These are phyloP conservation scores for Pseudanteris insignis DNA, from an alignment of 2,888 invertebrate species.

Conservation along the genomic window DNA sequence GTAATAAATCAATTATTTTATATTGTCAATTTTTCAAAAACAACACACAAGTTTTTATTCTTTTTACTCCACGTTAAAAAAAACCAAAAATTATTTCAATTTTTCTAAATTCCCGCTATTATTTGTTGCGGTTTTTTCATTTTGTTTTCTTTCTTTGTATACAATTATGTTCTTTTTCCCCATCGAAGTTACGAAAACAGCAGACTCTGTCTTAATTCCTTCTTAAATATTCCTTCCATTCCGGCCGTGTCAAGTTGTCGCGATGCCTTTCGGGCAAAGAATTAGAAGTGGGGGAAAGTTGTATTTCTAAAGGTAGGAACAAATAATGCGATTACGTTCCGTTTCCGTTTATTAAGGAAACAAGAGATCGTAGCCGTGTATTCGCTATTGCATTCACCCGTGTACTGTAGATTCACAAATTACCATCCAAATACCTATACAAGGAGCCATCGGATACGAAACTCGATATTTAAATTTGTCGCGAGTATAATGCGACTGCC, in stretches of 20 bases:
- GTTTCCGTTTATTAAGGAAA: slow-evolving; percentile 67
- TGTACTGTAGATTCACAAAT: slow-evolving; percentile 45
- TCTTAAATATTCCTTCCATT: slow-evolving; percentile 65
- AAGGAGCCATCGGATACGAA: slow-evolving; percentile 62
- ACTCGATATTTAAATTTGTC: slow-evolving; percentile 64
- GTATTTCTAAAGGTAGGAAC: slow-evolving; percentile 62
- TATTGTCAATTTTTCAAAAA: slow-evolving; percentile 55
- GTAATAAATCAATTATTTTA: slow-evolving; percentile 49
- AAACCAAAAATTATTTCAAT: too few species aligned
- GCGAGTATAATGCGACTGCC: slow-evolving; percentile 57
- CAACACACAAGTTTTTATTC: slow-evolving; percentile 51
- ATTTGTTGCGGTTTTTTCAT: too few species aligned
- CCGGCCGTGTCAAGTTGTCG: slow-evolving; percentile 43
- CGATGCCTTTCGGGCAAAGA: slow-evolving; percentile 48
- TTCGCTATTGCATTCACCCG: slow-evolving; percentile 50
- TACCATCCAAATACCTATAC: slow-evolving; percentile 50
- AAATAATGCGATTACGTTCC: slow-evolving; percentile 67
- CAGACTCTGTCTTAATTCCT: slow-evolving; percentile 61
- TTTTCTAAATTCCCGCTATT: too few species aligned
- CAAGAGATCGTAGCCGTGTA: slow-evolving; percentile 59
- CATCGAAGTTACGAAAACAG: slow-evolving; percentile 27
- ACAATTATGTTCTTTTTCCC: too few species aligned
- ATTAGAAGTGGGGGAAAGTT: slow-evolving; percentile 56
- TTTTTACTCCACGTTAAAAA: slow-evolving; percentile 23
- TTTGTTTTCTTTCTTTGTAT: slow-evolving; percentile 18